These are phyloP conservation scores for Altica lythri DNA, from an alignment of 2,888 invertebrate genomes.

Conservation along the genomic window DNA sequence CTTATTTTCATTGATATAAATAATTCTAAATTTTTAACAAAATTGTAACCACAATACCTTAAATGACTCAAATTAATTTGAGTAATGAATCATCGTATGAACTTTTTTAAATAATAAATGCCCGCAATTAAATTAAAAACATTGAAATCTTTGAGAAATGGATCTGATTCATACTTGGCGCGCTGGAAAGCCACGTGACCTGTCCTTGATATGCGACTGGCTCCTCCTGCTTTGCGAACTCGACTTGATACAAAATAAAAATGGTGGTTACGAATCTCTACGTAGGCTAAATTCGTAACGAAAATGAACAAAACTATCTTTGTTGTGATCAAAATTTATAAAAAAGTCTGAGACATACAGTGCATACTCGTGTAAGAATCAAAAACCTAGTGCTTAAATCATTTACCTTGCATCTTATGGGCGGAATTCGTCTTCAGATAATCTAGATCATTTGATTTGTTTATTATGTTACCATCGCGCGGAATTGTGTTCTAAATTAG, in stretches of 20 bases:
- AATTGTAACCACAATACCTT: too few relatives aligned
- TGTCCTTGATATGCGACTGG: conserved; percentile 45
- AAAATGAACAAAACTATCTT: conserved; percentile 40
- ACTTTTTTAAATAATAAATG: too few relatives aligned
- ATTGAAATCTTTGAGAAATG: conserved; percentile 2
- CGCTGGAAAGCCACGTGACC: conserved; percentile 43
- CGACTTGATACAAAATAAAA: conserved; percentile 47
- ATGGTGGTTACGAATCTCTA: conserved; percentile 51
- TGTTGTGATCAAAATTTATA: conserved; percentile 40
- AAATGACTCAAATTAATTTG: too few relatives aligned
- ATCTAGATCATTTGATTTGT: conserved; percentile 39
- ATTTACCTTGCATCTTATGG: conserved; percentile 40
- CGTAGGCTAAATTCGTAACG: conserved; percentile 37
- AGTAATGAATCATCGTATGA: too few relatives aligned
- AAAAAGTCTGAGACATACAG: conserved; percentile 33
- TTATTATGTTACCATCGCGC: conserved; percentile 43
- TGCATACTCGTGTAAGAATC: conserved; percentile 36
- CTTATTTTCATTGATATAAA: too few relatives aligned
- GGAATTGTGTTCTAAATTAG: conserved; percentile 48
- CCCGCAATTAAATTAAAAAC: not conserved
- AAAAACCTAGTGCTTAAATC: conserved; percentile 33
- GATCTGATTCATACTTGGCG: conserved; percentile 46
- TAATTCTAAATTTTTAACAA: too few relatives aligned
- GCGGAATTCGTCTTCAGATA: conserved; percentile 41
- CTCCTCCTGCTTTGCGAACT: conserved; percentile 31